Percentiles rank a stretch among this genome's conserved stretches.
phyloP scores from a whole-genome alignment of 2,113 vertebrate species.

The Rhegmatorhina hoffmannsi region DNA sequence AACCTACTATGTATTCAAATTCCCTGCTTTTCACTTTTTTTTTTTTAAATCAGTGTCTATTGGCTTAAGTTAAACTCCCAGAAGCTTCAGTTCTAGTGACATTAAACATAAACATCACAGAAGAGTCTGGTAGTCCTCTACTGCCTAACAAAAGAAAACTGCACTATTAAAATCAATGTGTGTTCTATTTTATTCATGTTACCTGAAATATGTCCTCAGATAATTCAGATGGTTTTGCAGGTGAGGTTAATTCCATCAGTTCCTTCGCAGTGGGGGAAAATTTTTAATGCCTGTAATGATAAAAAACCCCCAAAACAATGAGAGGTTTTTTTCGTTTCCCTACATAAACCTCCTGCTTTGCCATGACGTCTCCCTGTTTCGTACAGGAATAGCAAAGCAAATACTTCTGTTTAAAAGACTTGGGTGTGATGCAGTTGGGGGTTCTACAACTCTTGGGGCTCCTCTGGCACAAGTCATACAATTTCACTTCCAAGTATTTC shows the following conservation, averaged over 20 bases:
- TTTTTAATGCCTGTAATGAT: not conserved
- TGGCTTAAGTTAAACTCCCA: not conserved
- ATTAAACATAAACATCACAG: not conserved
- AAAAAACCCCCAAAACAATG: not conserved
- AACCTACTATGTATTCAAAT: not conserved
- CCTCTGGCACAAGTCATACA: not conserved
- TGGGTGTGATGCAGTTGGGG: not conserved
- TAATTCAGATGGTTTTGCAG: not conserved
- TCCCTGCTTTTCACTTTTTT: not conserved
- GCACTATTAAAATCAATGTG: not conserved
- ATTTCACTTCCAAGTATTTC: not conserved
- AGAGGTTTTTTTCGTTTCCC: not conserved
- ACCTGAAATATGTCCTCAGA: not conserved
- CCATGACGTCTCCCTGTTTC: not conserved
- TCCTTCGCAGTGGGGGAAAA: not conserved
- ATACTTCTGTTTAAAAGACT: not conserved
- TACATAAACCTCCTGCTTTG: not conserved
- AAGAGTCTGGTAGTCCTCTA: not conserved
- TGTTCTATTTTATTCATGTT: not conserved
- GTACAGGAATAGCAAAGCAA: not conserved
- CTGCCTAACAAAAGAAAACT: not conserved
- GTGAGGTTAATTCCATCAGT: not conserved
- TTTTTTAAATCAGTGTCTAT: not conserved
- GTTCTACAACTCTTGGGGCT: not conserved
- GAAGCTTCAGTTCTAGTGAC: not conserved